These are phyloP conservation scores for Cyprinodon tularosa DNA, from an alignment of 2,113 vertebrate species.

Conservation along the genomic window DNA sequence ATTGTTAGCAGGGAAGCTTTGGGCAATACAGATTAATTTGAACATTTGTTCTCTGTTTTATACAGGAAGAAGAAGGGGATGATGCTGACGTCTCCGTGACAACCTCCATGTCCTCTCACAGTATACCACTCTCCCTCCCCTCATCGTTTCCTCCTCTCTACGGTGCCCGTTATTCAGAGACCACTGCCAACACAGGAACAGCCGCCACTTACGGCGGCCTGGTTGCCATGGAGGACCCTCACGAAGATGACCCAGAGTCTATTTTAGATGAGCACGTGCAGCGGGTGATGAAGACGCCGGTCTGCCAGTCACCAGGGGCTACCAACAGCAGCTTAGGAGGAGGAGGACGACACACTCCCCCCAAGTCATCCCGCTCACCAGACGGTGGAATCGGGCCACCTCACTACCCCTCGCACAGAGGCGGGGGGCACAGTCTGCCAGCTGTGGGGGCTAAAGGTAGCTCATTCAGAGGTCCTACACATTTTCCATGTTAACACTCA, in stretches of 20 bases:
- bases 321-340: conserved; percentile 72
- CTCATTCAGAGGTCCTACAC: neutral
- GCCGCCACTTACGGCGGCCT: conserved; percentile 78
- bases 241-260: conserved; percentile 91
- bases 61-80: conserved; percentile 93
- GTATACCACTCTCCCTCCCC: conserved; percentile 84
- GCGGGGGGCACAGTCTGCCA: conserved; percentile 60
- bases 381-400: conserved; percentile 79
- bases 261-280: conserved; percentile 94
- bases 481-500: neutral
- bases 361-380: conserved; percentile 86
- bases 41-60: conserved; percentile 14
- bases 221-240: conserved; percentile 84
- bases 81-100: conserved; percentile 85
- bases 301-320: conserved; percentile 91
- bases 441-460: conserved; percentile 70
- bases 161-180: conserved; percentile 86
- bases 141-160: conserved; percentile 82
- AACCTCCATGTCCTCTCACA: conserved; percentile 78
- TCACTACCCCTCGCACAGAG: conserved; percentile 74
- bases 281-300: conserved; percentile 92
- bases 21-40: neutral
- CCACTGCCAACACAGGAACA: conserved; percentile 71
- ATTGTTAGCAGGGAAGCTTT: no score
- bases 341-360: conserved; percentile 84